Evolutionary conservation across 1,140 invertebrate species (phyloP).

Genomic region (Meloidogyne floridensis): DNA sequence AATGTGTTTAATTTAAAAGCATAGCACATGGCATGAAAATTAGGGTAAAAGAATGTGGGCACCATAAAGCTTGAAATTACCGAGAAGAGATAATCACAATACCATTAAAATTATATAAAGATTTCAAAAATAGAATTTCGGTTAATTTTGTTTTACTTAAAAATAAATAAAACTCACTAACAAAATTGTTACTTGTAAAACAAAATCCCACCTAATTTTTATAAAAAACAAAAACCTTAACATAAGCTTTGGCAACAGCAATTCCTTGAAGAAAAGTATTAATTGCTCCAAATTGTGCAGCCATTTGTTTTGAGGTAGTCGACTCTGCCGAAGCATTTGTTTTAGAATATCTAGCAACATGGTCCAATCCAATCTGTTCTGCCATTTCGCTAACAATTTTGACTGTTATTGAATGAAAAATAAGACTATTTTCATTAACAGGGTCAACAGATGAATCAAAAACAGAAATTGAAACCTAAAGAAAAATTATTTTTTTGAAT

Average conservation of each 20-base stretch:
- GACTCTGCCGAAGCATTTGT: constrained; percentile 37
- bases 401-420: constrained; percentile 42
- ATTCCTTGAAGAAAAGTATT: constrained; percentile 44
- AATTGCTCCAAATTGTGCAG: constrained; percentile 45
- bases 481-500: too few relatives aligned
- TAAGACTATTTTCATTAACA: constrained; percentile 29
- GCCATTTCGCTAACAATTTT: constrained; percentile 48
- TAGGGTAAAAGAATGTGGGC: too few relatives aligned
- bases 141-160: too few relatives aligned
- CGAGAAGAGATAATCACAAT: too few relatives aligned
- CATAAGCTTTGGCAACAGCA: constrained; percentile 34
- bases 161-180: too few relatives aligned
- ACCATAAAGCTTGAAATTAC: too few relatives aligned
- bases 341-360: constrained; percentile 47
- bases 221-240: constrained; percentile 36
- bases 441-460: constrained; percentile 49
- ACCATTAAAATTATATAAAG: too few relatives aligned
- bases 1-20: too few relatives aligned
- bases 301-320: constrained; percentile 46
- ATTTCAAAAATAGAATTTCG: too few relatives aligned
- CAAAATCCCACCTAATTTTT: not conserved
- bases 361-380: constrained; percentile 51
- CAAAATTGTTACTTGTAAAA: too few relatives aligned
- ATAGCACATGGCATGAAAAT: too few relatives aligned
- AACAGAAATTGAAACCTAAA: constrained; percentile 44